Evolutionary conservation across 2,113 vertebrate species (phyloP), one percentile per base, ranked within the genome.

Genomic region (Amazona guildingii): DNA sequence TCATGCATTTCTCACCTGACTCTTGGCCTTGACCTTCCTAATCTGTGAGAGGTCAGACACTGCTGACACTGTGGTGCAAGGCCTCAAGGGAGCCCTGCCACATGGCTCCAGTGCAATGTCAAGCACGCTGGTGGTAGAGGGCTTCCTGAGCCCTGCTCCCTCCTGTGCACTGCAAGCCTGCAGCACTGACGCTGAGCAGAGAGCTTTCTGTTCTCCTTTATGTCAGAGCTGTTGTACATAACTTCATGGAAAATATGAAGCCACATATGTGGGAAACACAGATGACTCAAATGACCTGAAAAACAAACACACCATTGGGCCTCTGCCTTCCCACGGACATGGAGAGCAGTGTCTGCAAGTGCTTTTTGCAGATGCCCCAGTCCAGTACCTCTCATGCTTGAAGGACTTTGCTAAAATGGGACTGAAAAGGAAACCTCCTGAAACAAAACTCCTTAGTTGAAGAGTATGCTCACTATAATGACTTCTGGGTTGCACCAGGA

Each of bases 111-210:
- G 70, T 1, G 1, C 28, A 3, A 17, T 24, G 86, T 55, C 68
- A 61, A 75, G 21, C 29, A 10, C 0, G 0, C 10, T 4, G 8
- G 39, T 35, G 76, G 64, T 28, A 69, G 81, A 14, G 0, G 1
- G 48, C 39, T n/a, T 39, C 69, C 63, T 13, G 25, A 74, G 74
- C 44, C 57, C 46, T 1, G 0, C 59, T 90, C 44, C 51, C 48
- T 48, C 8, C 83, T 2, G 21, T 3, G 23, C 35, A 0, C 29
- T 1, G 54, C 48, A 14, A n/a, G 66, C 46, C 46, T 39, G 3
- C 25, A 12, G 90, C 1, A 0, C 52, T 37, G 27, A 21, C 49
- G 57, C n/a, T 1, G 0, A 88, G 79, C 54, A 39, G 51, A 8
- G 55, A 2, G 3, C 64, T 86, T 81, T 8, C 62, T 7, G 0